Conservation (phyloP, 2,888 invertebrate species). For the Sisyra nigra region DNA sequence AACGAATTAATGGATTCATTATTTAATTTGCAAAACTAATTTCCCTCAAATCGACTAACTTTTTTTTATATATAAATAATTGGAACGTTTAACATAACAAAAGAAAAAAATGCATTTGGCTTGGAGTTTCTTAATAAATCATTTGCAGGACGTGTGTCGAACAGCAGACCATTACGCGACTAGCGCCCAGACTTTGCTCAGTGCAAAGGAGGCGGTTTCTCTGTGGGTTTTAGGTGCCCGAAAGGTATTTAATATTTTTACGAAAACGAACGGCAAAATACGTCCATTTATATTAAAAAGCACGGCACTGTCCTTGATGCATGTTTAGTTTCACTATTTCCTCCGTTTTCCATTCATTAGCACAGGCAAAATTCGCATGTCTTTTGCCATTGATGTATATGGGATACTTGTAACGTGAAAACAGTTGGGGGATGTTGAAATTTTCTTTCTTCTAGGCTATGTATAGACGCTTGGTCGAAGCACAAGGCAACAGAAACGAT, state of each 20-base stretch:
- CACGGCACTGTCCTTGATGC: neutral
- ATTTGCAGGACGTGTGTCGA: slow-evolving; percentile 49
- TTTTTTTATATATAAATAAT: no score
- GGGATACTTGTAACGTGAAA: neutral
- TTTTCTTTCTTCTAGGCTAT: slow-evolving; percentile 45
- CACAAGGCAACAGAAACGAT: slow-evolving; percentile 49
- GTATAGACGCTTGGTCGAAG: slow-evolving; percentile 68
- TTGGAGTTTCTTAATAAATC: slow-evolving; percentile 29
- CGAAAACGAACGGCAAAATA: neutral
- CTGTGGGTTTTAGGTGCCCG: slow-evolving; percentile 87
- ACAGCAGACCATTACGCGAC: slow-evolving; percentile 35
- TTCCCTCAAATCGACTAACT: no score
- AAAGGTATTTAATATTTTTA: slow-evolving; percentile 51
- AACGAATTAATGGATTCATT: no score
- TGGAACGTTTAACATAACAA: no score
- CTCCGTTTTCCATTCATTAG: slow-evolving; percentile 7
- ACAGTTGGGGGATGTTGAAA: neutral
- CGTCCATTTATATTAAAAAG: neutral
- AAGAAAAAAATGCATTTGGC: no score
- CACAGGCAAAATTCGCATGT: slow-evolving; percentile 14
- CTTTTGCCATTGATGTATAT: slow-evolving; percentile 10
- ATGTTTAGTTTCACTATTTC: slow-evolving; percentile 4
- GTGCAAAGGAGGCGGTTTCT: slow-evolving; percentile 87
- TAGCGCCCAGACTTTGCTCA: slow-evolving; percentile 71
- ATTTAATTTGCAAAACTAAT: no score